phyloP scores from a whole-genome alignment of 2,888 invertebrate genomes.

The Aphelenchoides bicaudatus region DNA sequence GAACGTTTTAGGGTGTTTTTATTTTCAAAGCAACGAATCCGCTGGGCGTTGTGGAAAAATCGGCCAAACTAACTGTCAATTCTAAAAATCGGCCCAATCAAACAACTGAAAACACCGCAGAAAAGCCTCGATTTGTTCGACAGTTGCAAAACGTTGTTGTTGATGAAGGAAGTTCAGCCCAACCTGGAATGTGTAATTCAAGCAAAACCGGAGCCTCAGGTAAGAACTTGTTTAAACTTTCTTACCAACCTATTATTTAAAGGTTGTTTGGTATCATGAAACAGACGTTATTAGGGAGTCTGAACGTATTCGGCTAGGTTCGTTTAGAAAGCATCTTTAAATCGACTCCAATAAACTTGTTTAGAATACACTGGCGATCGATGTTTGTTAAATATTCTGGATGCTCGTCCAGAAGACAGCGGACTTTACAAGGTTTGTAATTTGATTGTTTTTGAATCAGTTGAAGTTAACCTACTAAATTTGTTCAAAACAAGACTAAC shows the following conservation, averaged over 20 bases:
- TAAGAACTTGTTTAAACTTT: too few species aligned
- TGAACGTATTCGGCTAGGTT: slow-evolving; percentile 75
- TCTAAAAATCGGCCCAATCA: background rate
- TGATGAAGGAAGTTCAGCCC: slow-evolving; percentile 64
- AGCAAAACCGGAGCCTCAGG: slow-evolving; percentile 64
- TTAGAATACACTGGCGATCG: slow-evolving; percentile 71
- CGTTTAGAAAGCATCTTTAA: too few species aligned
- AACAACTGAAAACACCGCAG: slow-evolving; percentile 64
- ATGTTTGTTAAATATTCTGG: slow-evolving; percentile 67
- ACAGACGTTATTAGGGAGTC: slow-evolving; percentile 78
- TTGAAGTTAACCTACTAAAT: background rate
- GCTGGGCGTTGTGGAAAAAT: too few species aligned
- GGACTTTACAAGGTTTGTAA: slow-evolving; percentile 47
- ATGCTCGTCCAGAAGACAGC: slow-evolving; percentile 35
- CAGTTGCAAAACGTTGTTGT: slow-evolving; percentile 61
- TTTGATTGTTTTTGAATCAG: background rate
- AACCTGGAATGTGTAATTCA: slow-evolving; percentile 64
- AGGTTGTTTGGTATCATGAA: slow-evolving; percentile 77
- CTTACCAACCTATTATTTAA: too few species aligned
- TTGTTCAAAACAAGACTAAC: background rate
- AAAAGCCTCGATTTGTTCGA: slow-evolving; percentile 55
- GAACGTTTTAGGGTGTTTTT: too few species aligned
- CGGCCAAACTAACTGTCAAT: too few species aligned
- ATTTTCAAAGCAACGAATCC: too few species aligned
- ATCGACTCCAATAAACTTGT: too few species aligned